Base-by-base conservation (phyloP, 2,888 invertebrate genomes). In the Phaonia tiefii region DNA sequence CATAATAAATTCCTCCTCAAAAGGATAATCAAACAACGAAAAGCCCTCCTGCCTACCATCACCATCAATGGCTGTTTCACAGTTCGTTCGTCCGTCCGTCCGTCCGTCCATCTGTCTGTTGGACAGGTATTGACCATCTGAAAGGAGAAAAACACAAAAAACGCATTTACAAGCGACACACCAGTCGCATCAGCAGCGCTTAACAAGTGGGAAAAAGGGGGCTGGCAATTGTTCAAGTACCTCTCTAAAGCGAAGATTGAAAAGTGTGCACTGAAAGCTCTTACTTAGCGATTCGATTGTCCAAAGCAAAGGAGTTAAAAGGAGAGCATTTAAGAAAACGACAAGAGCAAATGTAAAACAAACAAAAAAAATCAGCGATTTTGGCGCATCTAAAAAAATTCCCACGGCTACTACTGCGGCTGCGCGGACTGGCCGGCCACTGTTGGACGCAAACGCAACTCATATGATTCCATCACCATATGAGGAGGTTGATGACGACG, bases 321-420 rank as follows among this genome's bases (percentile, higher is more conserved):
- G 79, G 79, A 79, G 81, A 79, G 79, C 79, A 78, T 79, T 82
- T 79, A 69, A 31, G 3, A n/a, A n/a, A 82, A 82, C 79, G 31
- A 31, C 74, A 71, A 78, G 75, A 81, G 70, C 31, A 58, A n/a
- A 46, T 15, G 10, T 8, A 25, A 26, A 4, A 25, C 11, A 25
- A 58, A n/a, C n/a, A n/a, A n/a, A n/a, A n/a, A n/a, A 39, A 17
- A 17, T 0, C 17, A 26, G 82, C 75, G 82, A 69, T 81, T 81
- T 81, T 81, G 81, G 81, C 81, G 81, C 81, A 81, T 81, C 81
- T 81, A 67, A 70, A 78, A 67, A 76, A 82, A 79, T 79, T 76
- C 83, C 81, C 77, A 73, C 83, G 75, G 76, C 79, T 74, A 79
- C 75, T 79, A 44, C 70, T 44, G 63, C 58, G 10, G 42, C 26